Evolutionary conservation across 2,888 invertebrate species (phyloP), one percentile per base, ranked within the genome.

Genomic region (Stramonita haemastoma): DNA sequence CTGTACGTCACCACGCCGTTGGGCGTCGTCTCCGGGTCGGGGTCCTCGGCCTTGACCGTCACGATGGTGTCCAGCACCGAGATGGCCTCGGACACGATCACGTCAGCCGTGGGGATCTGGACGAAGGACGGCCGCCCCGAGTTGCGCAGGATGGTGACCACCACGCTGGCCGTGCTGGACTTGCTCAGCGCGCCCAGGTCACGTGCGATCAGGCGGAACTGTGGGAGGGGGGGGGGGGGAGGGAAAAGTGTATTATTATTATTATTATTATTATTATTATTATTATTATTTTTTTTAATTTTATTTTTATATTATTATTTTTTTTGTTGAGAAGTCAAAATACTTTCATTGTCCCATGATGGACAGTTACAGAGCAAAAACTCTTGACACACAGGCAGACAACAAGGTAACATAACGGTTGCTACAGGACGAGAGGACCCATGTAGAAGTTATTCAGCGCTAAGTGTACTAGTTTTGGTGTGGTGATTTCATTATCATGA

Each of bases 71-170:
- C 90, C 34, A 93, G 86, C 22, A 93, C 92, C 22, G 92, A 90
- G 79, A 88, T 91, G 83, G 91, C 92, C 89, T 94, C 94, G 29
- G 90, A 90, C 81, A 94, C 92, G 0, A 92, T 93, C 1, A 92
- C 91, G 73, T 91, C 92, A 56, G 94, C 93, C 32, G 73, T 83
- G 32, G 90, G 89, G 17, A 57, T 36, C n/a, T 91, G 89, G 32
- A 86, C 86, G 89, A 94, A 94, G 19, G 88, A 66, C 57, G 92
- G 95, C 70, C 89, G 90, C 56, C 91, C 93, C 87, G 91, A 92
- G 91, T 95, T 95, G 60, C 95, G 92, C 56, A 92, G 91, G 26
- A 95, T 93, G 22, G 91, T 93, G 29, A 95, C 90, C 15, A 91
- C 93, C 11, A 94, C 94, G 2, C 92, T 91, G 34, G 94, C 93